A percentile compares a stretch with the other conserved stretches of the same genome.
Conservation (phyloP, 2,113 vertebrate genomes). For the Urocolius indicus region DNA sequence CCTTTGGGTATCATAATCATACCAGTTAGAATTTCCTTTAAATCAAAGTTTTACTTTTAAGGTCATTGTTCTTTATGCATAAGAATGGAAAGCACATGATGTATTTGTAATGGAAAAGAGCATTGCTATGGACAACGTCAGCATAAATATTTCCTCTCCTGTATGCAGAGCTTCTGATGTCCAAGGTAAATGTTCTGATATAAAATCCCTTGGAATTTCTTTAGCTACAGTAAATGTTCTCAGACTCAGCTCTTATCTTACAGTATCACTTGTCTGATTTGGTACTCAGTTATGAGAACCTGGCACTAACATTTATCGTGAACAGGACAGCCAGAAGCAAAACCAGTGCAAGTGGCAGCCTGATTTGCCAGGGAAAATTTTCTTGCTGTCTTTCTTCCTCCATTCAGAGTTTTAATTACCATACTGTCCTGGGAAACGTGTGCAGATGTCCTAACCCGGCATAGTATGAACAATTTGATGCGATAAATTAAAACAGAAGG, state of each 20-base stretch:
- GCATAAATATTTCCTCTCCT: constrained; percentile 29
- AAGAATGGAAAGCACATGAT: constrained; percentile 23
- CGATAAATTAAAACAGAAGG: not conserved
- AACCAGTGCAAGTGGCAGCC: not conserved
- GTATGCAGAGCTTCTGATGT: constrained; percentile 41
- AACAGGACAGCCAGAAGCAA: not conserved
- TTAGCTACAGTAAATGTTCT: constrained; percentile 11
- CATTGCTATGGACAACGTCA: constrained; percentile 56
- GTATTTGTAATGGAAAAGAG: constrained; percentile 35
- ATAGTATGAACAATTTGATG: not conserved
- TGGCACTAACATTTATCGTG: not conserved
- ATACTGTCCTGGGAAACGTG: not conserved
- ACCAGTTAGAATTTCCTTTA: constrained; percentile 13
- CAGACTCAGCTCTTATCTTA: not conserved
- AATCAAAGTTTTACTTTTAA: constrained; percentile 59
- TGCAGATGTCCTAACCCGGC: not conserved
- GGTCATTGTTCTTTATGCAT: constrained; percentile 48
- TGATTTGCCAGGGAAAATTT: not conserved
- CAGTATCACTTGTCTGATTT: not conserved
- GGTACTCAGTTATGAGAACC: not conserved
- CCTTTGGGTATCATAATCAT: not conserved
- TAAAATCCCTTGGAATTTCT: constrained; percentile 36
- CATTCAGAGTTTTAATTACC: not conserved
- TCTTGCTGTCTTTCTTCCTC: not conserved
- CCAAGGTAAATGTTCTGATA: constrained; percentile 51